Percentiles rank a stretch among this genome's conserved stretches.
These are phyloP conservation scores for Himalopsyche japonica DNA, from an alignment of 2,888 invertebrate genomes.

Conservation along the genomic window DNA sequence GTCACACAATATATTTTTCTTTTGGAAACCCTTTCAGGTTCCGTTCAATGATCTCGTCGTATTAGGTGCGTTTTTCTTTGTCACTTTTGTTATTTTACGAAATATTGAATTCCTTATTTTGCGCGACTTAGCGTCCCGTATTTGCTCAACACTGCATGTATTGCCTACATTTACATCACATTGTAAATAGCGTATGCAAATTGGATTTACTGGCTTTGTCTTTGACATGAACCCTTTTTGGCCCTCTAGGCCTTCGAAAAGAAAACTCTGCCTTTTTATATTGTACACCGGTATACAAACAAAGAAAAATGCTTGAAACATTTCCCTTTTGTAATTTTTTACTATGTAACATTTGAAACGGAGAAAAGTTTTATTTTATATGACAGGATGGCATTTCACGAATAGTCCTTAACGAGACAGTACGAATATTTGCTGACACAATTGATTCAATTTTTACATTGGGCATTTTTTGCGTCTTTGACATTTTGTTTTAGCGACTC, in stretches of 20 bases:
- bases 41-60: neutral
- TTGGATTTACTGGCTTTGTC: slow-evolving; percentile 13
- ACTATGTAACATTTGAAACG: neutral
- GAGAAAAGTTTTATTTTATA: neutral
- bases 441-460: no score
- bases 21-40: neutral
- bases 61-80: neutral
- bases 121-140: neutral
- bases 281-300: neutral
- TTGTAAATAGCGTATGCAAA: slow-evolving; percentile 19
- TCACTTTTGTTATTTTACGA: neutral
- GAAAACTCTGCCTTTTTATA: neutral
- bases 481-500: no score
- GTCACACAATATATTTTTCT: neutral
- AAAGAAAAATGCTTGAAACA: neutral
- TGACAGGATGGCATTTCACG: neutral
- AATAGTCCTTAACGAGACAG: neutral
- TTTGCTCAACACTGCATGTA: slow-evolving; percentile 17
- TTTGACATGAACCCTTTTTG: slow-evolving; percentile 7
- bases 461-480: no score
- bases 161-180: slow-evolving; percentile 11
- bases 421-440: no score
- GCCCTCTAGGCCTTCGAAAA: neutral
- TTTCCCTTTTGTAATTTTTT: neutral
- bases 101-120: neutral